These are phyloP conservation scores for Allobates femoralis DNA, from an alignment of 2,797 vertebrate species.

Conservation along the genomic window DNA sequence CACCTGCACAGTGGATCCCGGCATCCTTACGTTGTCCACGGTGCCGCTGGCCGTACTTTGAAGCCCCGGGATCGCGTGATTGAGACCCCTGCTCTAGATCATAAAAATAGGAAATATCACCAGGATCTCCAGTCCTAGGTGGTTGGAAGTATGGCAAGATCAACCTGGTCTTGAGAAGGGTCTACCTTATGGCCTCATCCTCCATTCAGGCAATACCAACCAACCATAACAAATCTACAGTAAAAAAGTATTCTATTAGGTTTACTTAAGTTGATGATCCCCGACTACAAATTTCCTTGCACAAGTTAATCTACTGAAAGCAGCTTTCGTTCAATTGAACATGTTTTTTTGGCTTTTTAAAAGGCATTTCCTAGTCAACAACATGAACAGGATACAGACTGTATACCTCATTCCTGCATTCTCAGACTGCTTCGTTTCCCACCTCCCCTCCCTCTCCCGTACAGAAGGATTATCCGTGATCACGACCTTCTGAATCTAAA, in stretches of 20 bases:
- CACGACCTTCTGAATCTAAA: not conserved
- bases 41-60: too few relatives aligned
- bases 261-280: too few relatives aligned
- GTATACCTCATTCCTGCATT: conserved; percentile 48
- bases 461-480: not conserved
- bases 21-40: too few relatives aligned
- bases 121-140: not conserved
- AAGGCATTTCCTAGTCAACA: conserved; percentile 58
- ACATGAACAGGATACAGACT: conserved; percentile 56
- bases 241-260: too few relatives aligned
- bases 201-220: too few relatives aligned
- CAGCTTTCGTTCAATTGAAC: not conserved
- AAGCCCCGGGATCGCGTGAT: too few relatives aligned
- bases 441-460: not conserved
- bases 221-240: too few relatives aligned
- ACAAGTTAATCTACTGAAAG: not conserved
- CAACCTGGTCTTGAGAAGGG: too few relatives aligned
- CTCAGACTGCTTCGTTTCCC: conserved; percentile 41
- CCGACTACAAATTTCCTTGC: not conserved
- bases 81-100: too few relatives aligned
- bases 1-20: too few relatives aligned
- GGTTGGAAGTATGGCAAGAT: not conserved
- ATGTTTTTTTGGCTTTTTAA: not conserved
- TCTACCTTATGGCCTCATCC: not conserved
- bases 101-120: not conserved